Base-by-base conservation (phyloP, 1,140 invertebrate genomes). In the Scylla paramamosain region DNA sequence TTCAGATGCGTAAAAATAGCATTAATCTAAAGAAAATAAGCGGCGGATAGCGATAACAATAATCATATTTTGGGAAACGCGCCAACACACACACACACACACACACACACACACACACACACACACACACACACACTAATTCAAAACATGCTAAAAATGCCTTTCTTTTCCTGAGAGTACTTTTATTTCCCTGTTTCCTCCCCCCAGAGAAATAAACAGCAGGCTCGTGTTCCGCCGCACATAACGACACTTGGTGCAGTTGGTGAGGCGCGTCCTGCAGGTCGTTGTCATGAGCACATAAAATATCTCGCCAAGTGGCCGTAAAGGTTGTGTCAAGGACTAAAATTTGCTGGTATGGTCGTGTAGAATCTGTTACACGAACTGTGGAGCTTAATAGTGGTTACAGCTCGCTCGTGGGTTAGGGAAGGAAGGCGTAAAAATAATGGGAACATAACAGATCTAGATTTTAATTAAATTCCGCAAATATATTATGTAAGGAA, bases 401-500 rank as follows among this genome's bases (percentile, higher is more conserved):
- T 77, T 77, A 77, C 20, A 77, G 12, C 67, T 77, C 25, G 67
- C 67, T 77, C 8, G 20, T n/a, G 67, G 67, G 67, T 0, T 0
- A 25, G 67, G 67, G 20, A n/a, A n/a, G 67, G 25, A 77, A 77
- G 67, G 67, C 6, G 25, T n/a, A n/a, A 25, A 77, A n/a, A 77
- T 25, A 77, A 77, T 1, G 25, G 10, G 67, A 77, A 77, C 20
- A n/a, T 20, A 77, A 12, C 6, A n/a, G 67, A 77, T n/a, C 25
- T n/a, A 77, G 67, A 77, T 77, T 77, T 77, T 77, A 77, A 77
- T 77, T 77, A 25, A n/a, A 77, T 77, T 77, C 20, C 67, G 20
- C n/a, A 77, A n/a, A 77, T 25, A 77, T 77, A 77, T 77, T n/a
- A 77, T 25, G 67, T 77, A 77, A 77, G 67, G 67, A 77, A 77